Conservation (phyloP, 2,113 vertebrate species). For the Plectropomus leopardus region DNA sequence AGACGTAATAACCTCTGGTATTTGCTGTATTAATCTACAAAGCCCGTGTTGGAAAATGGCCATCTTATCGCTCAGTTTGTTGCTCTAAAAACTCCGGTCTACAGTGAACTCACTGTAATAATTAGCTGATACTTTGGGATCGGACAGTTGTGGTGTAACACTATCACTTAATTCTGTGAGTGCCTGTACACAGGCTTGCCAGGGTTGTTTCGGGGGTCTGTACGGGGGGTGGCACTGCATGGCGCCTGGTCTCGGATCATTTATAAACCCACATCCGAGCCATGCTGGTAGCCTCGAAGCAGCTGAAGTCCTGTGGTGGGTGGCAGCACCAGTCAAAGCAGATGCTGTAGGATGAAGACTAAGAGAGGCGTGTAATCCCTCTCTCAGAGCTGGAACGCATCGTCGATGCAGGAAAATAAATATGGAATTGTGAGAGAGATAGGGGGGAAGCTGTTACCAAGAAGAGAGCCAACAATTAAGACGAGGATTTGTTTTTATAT, state of each 20-base stretch:
- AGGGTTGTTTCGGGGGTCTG: conserved; percentile 10
- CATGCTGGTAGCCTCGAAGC: conserved; percentile 81
- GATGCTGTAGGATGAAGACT: conserved; percentile 70
- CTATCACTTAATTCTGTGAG: conserved; percentile 4
- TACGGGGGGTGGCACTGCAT: conserved; percentile 51
- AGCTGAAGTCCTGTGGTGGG: conserved; percentile 65
- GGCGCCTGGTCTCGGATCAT: conserved; percentile 83
- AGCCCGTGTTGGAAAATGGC: conserved; percentile 7
- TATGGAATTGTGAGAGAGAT: conserved; percentile 52
- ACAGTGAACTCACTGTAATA: neutral
- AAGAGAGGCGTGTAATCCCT: conserved; percentile 75
- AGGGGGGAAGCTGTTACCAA: conserved; percentile 30
- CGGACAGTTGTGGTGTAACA: conserved; percentile 1
- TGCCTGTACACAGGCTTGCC: neutral
- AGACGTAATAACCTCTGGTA: neutral
- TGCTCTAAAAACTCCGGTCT: conserved; percentile 6
- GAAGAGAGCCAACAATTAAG: conserved; percentile 22
- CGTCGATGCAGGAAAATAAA: conserved; percentile 71
- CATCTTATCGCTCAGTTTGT: neutral
- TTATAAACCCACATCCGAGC: conserved; percentile 73
- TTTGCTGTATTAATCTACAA: conserved; percentile 37
- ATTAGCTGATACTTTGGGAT: conserved; percentile 7
- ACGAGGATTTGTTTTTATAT: neutral
- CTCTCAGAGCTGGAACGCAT: conserved; percentile 65
- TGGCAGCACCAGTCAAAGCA: conserved; percentile 65